Base-by-base conservation (phyloP, 2,113 vertebrate species). In the Pterocles gutturalis region DNA sequence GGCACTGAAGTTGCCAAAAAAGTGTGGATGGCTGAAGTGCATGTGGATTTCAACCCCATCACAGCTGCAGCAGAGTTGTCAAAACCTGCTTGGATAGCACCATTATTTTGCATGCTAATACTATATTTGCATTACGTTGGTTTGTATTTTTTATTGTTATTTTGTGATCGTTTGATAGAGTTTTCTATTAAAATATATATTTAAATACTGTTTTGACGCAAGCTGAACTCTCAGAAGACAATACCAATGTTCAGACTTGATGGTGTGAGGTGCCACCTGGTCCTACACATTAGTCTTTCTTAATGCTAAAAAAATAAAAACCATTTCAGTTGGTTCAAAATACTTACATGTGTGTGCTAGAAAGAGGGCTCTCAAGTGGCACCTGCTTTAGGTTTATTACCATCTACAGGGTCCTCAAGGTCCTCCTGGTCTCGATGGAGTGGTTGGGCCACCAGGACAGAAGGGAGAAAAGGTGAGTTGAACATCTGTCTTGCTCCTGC, bases 391-490 rank as follows among this genome's bases (percentile, higher is more conserved):
- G 9, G 46, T 81, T 67, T 89, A 6, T 24, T 90, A 0, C 86
- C 45, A 46, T 96, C 69, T 38, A 22, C 94, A 99, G 99, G 99
- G 98, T 83, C 97, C 98, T 3, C 96, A 96, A 58, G 98, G 99
- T 82, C 87, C 94, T 31, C 97, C 98, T 96, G 99, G 99, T 62
- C 95, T 54, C 85, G 97, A 99, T 71, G 99, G 99, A 38, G 86
- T 97, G 48, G 86, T 93, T 12, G 99, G 99, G 22, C 79, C 94
- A 90, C 96, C 96, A 11, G 99, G 99, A 36, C 90, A 36, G 57
- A 99, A 98, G 61, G 99, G 99, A 78, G 98, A 99, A 72, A 98
- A 99, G 98, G 99, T 99, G 96, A 12, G 76, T 82, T 54, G 58
- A 38, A 70, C 3, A 4, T 43, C 43, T 36, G 25, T 49, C 43